These are phyloP conservation scores for Saguinus imperator DNA, from an alignment of 2,113 vertebrate species.

Conservation along the genomic window DNA sequence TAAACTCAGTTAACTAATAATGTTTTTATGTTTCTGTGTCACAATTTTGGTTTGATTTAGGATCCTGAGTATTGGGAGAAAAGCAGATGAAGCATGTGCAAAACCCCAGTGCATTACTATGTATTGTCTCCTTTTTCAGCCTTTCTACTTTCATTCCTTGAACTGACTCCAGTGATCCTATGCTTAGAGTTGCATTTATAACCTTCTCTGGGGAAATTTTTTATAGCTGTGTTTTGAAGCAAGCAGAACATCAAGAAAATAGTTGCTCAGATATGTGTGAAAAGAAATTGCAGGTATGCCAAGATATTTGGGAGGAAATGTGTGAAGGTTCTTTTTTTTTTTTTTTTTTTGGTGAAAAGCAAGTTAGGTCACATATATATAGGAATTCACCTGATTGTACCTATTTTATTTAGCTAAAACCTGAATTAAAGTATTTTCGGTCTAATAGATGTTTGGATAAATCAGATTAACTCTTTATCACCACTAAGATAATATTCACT, in stretches of 20 bases:
- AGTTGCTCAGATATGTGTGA: constrained; percentile 68
- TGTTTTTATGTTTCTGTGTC: not conserved
- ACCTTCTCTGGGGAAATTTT: constrained; percentile 51
- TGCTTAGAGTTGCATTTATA: constrained; percentile 41
- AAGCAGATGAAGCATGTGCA: not conserved
- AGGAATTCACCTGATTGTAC: constrained; percentile 37
- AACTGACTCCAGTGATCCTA: not conserved
- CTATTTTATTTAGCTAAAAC: constrained; percentile 15
- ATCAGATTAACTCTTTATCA: not conserved
- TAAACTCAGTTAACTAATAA: not conserved
- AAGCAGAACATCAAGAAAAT: constrained; percentile 51
- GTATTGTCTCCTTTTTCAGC: not conserved
- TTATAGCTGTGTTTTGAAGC: constrained; percentile 28
- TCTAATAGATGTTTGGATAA: not conserved
- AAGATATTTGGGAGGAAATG: constrained; percentile 31
- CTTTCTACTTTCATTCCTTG: constrained; percentile 35
- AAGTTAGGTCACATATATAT: constrained; percentile 62
- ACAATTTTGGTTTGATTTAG: constrained; percentile 3
- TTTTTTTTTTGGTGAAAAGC: constrained; percentile 50
- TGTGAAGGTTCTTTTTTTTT: constrained; percentile 55
- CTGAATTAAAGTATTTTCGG: not conserved
- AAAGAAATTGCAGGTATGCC: constrained; percentile 61
- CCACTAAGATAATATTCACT: not conserved
- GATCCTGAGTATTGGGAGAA: not conserved
- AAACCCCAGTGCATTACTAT: not conserved